Conservation (phyloP, 2,888 invertebrate genomes). For the Clostera curtula region DNA sequence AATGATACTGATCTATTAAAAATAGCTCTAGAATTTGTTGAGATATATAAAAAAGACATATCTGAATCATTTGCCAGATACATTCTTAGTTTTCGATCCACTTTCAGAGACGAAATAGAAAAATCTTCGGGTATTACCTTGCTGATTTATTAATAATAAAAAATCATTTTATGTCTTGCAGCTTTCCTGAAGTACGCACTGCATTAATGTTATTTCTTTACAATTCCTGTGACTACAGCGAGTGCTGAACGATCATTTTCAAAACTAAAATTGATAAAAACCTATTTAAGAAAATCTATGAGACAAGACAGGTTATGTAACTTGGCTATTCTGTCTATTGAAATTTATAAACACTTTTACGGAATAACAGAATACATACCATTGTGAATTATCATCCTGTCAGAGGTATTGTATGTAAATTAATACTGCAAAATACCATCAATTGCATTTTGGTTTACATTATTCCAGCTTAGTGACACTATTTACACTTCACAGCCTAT, state of each 20-base stretch:
- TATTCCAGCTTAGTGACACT: no score
- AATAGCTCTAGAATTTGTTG: constrained; percentile 8
- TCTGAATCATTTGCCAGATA: constrained; percentile 9
- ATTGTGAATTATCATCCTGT: no score
- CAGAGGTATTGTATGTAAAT: no score
- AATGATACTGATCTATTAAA: constrained; percentile 12
- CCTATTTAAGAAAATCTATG: constrained; percentile 10
- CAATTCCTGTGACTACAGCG: constrained; percentile 8
- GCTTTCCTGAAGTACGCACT: constrained; percentile 8
- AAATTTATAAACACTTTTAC: no score
- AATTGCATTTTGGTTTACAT: no score
- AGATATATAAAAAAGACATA: constrained; percentile 10
- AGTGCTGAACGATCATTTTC: constrained; percentile 9
- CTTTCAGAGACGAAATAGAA: constrained; percentile 3
- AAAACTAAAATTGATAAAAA: constrained; percentile 10
- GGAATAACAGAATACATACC: no score
- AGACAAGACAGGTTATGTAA: constrained; percentile 9
- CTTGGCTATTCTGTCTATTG: no score
- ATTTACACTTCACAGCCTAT: no score
- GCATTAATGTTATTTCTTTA: constrained; percentile 10
- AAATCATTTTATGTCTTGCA: constrained; percentile 7
- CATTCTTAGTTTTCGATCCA: constrained; percentile 6
- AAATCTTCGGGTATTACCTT: constrained; percentile 2
- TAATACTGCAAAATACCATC: no score
- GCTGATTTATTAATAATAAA: constrained; percentile 1